A percentile compares a stretch with the other conserved stretches of the same genome.
Conservation (phyloP, 2,888 invertebrate species). For the Lasioglossum malachurum region DNA sequence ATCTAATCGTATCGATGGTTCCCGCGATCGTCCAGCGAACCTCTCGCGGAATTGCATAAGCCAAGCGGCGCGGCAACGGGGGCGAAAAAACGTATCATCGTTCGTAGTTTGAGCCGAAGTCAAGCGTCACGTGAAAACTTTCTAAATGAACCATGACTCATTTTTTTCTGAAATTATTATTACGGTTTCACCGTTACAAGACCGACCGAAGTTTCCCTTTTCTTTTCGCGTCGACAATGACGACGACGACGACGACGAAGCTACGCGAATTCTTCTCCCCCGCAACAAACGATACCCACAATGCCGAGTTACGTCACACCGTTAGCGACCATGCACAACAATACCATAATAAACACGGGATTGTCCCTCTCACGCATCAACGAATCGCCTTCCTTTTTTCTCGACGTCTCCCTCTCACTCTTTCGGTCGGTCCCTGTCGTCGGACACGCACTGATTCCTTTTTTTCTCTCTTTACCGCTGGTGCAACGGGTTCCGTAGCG, state of each 20-base stretch:
- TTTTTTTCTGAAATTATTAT: slow-evolving; percentile 33
- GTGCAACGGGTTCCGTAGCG: slow-evolving; percentile 17
- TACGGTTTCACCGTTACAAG: slow-evolving; percentile 25
- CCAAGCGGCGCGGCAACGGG: neutral
- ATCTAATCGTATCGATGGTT: neutral
- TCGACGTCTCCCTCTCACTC: neutral
- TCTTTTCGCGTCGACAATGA: slow-evolving; percentile 14
- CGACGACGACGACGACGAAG: neutral
- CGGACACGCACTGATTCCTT: slow-evolving; percentile 55
- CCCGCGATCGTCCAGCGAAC: neutral
- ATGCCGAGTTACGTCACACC: slow-evolving; percentile 62
- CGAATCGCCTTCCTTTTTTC: slow-evolving; percentile 53
- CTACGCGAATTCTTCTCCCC: slow-evolving; percentile 27
- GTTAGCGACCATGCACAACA: slow-evolving; percentile 62
- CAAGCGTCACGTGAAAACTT: slow-evolving; percentile 32
- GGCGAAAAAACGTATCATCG: neutral
- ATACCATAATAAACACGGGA: slow-evolving; percentile 56
- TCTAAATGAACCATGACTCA: slow-evolving; percentile 41
- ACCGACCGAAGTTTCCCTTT: slow-evolving; percentile 37
- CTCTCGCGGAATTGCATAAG: neutral
- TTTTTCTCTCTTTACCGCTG: slow-evolving; percentile 32
- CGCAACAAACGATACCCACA: slow-evolving; percentile 30
- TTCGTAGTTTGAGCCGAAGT: neutral
- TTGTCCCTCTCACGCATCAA: slow-evolving; percentile 59
- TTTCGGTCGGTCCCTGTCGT: slow-evolving; percentile 27